Percentiles rank a stretch among this genome's conserved stretches.
Conservation (phyloP, 2,113 vertebrate genomes). For the Zosterops japonicus region DNA sequence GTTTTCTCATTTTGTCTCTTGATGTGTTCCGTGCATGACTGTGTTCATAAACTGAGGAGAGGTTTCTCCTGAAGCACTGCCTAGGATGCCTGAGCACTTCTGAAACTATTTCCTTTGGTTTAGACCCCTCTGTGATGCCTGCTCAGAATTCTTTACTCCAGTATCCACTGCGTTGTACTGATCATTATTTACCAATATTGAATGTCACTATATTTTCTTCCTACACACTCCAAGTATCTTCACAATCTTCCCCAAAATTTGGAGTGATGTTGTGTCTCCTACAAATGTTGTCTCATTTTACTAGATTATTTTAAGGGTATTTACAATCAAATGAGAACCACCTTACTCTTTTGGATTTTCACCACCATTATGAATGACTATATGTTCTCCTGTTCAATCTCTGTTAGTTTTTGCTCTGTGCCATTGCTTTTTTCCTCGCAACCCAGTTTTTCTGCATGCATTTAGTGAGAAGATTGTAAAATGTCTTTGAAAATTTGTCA, state of each 20-base stretch:
- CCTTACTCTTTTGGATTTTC: neutral
- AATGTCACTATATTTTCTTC: neutral
- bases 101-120: neutral
- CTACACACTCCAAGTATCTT: neutral
- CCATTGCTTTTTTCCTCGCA: neutral
- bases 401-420: neutral
- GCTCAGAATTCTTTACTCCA: neutral
- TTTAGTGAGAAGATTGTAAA: neutral
- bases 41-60: neutral
- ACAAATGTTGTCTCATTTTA: neutral
- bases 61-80: neutral
- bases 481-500: neutral
- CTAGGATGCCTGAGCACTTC: neutral
- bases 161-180: neutral
- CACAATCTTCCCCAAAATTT: neutral
- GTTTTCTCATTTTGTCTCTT: neutral
- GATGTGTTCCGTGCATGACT: fast-evolving
- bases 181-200: neutral
- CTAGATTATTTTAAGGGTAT: neutral
- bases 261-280: neutral
- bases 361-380: neutral
- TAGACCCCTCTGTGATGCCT: neutral
- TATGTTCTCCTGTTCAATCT: neutral
- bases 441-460: neutral
- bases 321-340: neutral